Evolutionary conservation across 2,797 vertebrate genomes (phyloP).

Genomic region (Steatocranus sp.): DNA sequence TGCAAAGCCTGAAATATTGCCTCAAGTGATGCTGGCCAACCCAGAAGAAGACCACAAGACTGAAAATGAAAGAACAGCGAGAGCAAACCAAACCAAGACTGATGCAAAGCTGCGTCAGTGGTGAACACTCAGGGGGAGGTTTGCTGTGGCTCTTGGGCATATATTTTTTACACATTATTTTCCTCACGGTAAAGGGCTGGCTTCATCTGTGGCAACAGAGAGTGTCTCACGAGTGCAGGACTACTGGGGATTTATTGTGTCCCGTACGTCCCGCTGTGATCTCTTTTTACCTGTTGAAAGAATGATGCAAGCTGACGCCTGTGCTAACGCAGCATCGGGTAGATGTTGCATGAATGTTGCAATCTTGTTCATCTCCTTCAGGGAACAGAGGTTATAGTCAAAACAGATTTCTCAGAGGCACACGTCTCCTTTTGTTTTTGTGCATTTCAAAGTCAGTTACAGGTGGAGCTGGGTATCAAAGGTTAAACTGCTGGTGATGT

Average conservation of each 20-base stretch:
- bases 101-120: not conserved
- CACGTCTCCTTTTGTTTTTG: not conserved
- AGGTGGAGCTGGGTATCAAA: not conserved
- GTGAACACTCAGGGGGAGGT: not conserved
- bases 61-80: not conserved
- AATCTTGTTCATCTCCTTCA: constrained; percentile 8
- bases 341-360: constrained; percentile 31
- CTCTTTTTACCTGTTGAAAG: constrained; percentile 55
- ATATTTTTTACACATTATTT: not conserved
- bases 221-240: constrained; percentile 26
- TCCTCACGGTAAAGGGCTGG: not conserved
- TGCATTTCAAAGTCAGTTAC: constrained; percentile 1
- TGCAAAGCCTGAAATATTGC: not conserved
- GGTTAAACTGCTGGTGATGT: not conserved
- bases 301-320: constrained; percentile 62
- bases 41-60: not conserved
- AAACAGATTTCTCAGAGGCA: constrained; percentile 23
- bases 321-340: not conserved
- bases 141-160: not conserved
- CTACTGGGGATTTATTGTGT: constrained; percentile 28
- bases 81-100: not conserved
- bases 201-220: not conserved
- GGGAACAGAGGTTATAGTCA: constrained; percentile 23
- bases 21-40: not conserved
- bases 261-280: constrained; percentile 12